Evolutionary conservation across 2,888 invertebrate genomes (phyloP).

Genomic region (Linnaemya vulpina): DNA sequence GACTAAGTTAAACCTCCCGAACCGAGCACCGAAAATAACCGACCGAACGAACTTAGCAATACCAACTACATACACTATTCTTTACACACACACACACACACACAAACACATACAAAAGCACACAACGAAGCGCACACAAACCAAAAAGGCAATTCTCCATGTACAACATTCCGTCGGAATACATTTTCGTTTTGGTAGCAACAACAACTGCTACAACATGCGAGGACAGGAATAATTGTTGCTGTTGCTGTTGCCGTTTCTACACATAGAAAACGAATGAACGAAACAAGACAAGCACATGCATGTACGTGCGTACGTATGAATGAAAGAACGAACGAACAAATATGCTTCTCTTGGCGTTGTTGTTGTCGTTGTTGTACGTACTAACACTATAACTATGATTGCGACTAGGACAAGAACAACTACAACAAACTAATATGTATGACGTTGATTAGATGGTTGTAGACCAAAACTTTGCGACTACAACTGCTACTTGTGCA

Average conservation of each 20-base stretch:
- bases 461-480: slow-evolving; percentile 56
- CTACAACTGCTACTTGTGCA: slow-evolving; percentile 48
- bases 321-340: slow-evolving; percentile 64
- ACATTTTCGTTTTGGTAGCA: slow-evolving; percentile 72
- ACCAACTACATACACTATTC: slow-evolving; percentile 57
- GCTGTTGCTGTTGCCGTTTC: slow-evolving; percentile 50
- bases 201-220: slow-evolving; percentile 44
- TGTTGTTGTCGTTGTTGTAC: slow-evolving; percentile 34
- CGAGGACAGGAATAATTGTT: slow-evolving; percentile 48
- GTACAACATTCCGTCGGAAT: slow-evolving; percentile 76
- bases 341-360: neutral
- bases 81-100: slow-evolving; percentile 57
- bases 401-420: slow-evolving; percentile 52
- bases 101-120: slow-evolving; percentile 70
- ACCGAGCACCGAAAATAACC: slow-evolving; percentile 74
- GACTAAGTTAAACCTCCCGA: slow-evolving; percentile 72
- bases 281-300: slow-evolving; percentile 60
- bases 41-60: slow-evolving; percentile 69
- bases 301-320: slow-evolving; percentile 46
- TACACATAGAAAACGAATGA: slow-evolving; percentile 62
- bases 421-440: slow-evolving; percentile 67
- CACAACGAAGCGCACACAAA: slow-evolving; percentile 9
- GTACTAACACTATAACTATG: slow-evolving; percentile 56
- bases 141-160: slow-evolving; percentile 72
- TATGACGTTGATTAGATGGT: slow-evolving; percentile 70